Evolutionary conservation across 2,797 vertebrate species (phyloP).

Genomic region (Perdix hodgsoniae): DNA sequence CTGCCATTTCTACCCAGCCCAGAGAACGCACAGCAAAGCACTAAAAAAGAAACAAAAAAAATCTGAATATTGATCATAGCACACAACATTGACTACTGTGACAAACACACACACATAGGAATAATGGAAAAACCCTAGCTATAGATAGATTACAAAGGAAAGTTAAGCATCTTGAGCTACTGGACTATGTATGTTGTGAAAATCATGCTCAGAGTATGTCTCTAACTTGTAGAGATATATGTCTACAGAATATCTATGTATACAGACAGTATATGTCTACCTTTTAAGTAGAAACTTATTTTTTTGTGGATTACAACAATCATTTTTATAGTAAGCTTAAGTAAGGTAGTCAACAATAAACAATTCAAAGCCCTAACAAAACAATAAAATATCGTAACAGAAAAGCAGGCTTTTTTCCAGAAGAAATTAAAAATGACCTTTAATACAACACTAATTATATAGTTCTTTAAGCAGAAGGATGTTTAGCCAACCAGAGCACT

Average conservation of each 20-base stretch:
- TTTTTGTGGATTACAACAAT: not conserved
- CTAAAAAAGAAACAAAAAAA: constrained; percentile 72
- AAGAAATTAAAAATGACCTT: constrained; percentile 1
- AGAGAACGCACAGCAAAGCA: constrained; percentile 94
- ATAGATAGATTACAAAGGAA: not conserved
- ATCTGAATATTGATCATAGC: not conserved
- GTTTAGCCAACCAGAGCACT: not conserved
- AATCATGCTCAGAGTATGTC: not conserved
- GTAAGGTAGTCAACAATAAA: not conserved
- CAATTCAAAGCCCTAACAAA: not conserved
- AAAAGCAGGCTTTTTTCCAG: not conserved
- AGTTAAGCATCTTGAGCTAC: not conserved
- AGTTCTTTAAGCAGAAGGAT: not conserved
- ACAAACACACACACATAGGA: not conserved
- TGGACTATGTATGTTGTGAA: not conserved
- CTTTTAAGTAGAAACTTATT: not conserved
- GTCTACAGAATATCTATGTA: too few species aligned
- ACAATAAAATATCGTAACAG: not conserved
- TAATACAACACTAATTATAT: not conserved
- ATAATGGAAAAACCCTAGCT: not conserved
- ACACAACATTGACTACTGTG: not conserved
- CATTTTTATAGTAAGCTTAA: not conserved
- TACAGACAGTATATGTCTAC: not conserved
- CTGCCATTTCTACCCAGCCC: constrained; percentile 98
- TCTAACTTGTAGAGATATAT: not conserved